These are phyloP conservation scores for Enchytraeus crypticus DNA, from an alignment of 2,888 invertebrate species.

Conservation along the genomic window DNA sequence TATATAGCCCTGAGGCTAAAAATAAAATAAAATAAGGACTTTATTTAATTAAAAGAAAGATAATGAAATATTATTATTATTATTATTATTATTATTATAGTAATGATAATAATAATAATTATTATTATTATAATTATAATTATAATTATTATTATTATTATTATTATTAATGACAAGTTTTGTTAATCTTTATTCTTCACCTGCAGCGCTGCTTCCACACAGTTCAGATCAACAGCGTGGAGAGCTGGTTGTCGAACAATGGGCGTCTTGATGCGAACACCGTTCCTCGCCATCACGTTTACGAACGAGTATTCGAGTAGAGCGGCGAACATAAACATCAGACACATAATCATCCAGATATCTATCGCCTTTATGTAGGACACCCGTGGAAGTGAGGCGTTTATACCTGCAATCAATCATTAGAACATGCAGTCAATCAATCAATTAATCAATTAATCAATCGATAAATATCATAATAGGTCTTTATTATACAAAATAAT, in stretches of 20 bases:
- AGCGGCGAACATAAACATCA: constrained; percentile 11
- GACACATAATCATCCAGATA: constrained; percentile 17
- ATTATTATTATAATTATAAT: no score
- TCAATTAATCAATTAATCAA: no score
- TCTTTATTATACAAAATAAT: no score
- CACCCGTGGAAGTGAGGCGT: constrained; percentile 70
- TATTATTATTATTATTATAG: background rate
- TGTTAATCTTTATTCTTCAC: background rate
- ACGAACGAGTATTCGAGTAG: constrained; percentile 15
- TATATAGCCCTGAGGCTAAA: no score
- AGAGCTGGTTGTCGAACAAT: constrained; percentile 11
- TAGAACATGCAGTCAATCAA: constrained; percentile 64
- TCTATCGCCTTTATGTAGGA: constrained; percentile 18
- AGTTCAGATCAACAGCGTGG: constrained; percentile 8
- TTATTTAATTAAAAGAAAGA: no score
- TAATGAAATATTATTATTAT: background rate
- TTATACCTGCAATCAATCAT: constrained; percentile 83
- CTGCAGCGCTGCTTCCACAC: background rate
- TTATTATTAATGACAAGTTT: background rate
- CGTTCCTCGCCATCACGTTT: constrained; percentile 10
- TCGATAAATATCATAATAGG: no score
- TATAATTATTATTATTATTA: background rate
- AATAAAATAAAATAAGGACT: no score
- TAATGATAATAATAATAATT: background rate
- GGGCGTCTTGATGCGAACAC: constrained; percentile 8